These are phyloP conservation scores for Ganaspis sp. DNA, from an alignment of 1,140 invertebrate species.

Conservation along the genomic window DNA sequence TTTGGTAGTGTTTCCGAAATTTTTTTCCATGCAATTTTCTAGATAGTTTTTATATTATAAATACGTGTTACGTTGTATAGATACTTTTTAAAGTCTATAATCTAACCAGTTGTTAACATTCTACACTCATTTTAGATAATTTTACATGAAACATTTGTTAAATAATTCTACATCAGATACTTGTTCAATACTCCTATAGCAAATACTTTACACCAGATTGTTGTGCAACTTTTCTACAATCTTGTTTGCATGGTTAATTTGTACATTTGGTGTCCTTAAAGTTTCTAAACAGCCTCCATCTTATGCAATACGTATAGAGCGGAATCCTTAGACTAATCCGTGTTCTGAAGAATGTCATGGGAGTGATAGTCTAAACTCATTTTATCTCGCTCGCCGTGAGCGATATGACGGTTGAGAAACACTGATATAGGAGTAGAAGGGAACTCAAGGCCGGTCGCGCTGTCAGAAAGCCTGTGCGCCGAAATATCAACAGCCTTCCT, in stretches of 20 bases:
- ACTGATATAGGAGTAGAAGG: slow-evolving; percentile 50
- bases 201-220: neutral
- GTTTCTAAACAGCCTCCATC: neutral
- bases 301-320: neutral
- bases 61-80: no score
- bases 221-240: neutral
- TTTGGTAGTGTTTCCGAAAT: no score
- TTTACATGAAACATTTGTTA: no score
- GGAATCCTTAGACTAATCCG: slow-evolving; percentile 7
- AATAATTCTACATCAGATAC: neutral
- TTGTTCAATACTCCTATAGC: neutral
- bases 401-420: slow-evolving; percentile 38
- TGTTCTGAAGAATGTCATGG: neutral
- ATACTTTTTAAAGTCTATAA: no score
- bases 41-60: no score
- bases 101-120: no score
- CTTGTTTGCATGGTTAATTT: slow-evolving; percentile 10
- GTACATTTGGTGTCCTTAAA: neutral
- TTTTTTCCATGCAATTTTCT: no score
- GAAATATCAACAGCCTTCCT: slow-evolving; percentile 70
- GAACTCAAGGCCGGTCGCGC: slow-evolving; percentile 72
- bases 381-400: neutral
- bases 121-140: no score
- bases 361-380: neutral
- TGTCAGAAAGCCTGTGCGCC: slow-evolving; percentile 68